phyloP scores from a whole-genome alignment of 2,888 invertebrate species.

The Tenthredo notha region DNA sequence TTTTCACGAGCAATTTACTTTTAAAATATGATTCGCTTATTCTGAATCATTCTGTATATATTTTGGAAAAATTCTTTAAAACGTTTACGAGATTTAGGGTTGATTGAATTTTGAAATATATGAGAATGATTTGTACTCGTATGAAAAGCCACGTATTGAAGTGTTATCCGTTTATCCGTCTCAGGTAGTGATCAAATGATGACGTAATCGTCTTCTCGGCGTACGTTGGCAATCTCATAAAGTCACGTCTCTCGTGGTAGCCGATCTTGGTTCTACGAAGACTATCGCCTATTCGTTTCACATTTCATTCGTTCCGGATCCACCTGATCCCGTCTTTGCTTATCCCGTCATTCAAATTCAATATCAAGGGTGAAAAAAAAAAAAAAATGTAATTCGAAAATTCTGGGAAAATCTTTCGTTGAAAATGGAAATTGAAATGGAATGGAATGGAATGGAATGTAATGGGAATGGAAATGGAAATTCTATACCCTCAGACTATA shows the following conservation, averaged over 20 bases:
- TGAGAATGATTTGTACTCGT: background rate
- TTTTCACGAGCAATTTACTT: too few relatives aligned
- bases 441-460: background rate
- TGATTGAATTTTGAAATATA: background rate
- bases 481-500: background rate
- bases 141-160: background rate
- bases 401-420: constrained; percentile 26
- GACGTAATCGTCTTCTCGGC: constrained; percentile 11
- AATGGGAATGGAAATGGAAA: constrained; percentile 32
- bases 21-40: too few relatives aligned
- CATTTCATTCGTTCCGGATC: constrained; percentile 32
- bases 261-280: constrained; percentile 31
- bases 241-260: background rate
- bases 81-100: background rate
- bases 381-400: constrained; percentile 29
- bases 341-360: constrained; percentile 46
- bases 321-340: constrained; percentile 46
- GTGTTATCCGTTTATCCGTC: constrained; percentile 8
- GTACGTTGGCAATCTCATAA: constrained; percentile 8
- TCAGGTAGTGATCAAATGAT: constrained; percentile 14
- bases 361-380: constrained; percentile 7
- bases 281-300: constrained; percentile 28
- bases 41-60: too few relatives aligned
- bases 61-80: background rate
- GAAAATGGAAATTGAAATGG: constrained; percentile 29